phyloP scores from a whole-genome alignment of 2,113 vertebrate genomes.

The Herpailurus yagouaroundi region DNA sequence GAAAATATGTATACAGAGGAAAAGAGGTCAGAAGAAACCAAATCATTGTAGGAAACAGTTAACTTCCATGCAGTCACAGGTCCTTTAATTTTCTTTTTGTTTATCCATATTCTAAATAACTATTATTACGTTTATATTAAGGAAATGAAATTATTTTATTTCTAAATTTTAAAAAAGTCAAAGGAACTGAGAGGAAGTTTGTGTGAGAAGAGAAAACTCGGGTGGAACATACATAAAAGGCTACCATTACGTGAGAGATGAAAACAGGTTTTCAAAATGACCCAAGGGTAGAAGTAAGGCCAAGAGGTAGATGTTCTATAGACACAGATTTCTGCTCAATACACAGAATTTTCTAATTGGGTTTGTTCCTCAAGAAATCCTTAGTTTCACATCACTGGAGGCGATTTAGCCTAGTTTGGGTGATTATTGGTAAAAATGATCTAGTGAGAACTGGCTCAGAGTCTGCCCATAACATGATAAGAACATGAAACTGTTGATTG shows the following conservation, averaged over 20 bases:
- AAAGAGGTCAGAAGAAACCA: neutral
- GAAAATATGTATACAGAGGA: neutral
- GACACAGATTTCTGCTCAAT: neutral
- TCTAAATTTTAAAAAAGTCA: conserved; percentile 1
- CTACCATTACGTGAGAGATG: neutral
- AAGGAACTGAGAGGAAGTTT: neutral
- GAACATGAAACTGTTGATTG: neutral
- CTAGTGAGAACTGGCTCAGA: neutral
- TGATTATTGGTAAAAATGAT: neutral
- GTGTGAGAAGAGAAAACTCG: neutral
- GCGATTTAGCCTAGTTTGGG: neutral
- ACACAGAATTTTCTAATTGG: neutral
- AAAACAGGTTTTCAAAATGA: neutral
- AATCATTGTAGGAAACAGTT: neutral
- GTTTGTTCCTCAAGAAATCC: neutral
- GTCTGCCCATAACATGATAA: neutral
- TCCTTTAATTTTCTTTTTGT: neutral
- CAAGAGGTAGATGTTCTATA: neutral
- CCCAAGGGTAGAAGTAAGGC: neutral
- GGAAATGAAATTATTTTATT: neutral
- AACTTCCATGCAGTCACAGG: neutral
- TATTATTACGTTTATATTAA: neutral
- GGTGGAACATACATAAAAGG: neutral
- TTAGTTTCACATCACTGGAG: neutral
- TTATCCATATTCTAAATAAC: conserved; percentile 38